phyloP scores from a whole-genome alignment of 2,797 vertebrate genomes.

The Echiichthys vipera region DNA sequence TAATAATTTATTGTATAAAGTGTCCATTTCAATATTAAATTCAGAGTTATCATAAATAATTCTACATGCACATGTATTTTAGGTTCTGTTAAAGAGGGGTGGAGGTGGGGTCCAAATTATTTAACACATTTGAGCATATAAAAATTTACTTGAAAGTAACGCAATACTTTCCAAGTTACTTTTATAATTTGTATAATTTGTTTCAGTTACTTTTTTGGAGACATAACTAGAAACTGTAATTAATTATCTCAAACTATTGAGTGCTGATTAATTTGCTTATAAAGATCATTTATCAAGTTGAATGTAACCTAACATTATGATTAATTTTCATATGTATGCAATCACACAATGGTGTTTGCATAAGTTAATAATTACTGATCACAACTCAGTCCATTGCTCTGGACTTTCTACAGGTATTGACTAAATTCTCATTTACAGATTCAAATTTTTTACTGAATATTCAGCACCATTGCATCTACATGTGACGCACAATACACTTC shows the following conservation, averaged over 20 bases:
- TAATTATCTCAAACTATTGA: constrained; percentile 27
- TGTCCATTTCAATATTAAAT: too few relatives aligned
- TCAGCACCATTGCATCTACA: neutral
- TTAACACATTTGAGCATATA: too few relatives aligned
- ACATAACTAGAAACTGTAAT: too few relatives aligned
- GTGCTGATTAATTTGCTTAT: constrained; percentile 27
- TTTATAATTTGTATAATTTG: too few relatives aligned
- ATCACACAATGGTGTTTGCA: neutral
- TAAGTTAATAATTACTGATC: neutral
- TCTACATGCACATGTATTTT: too few relatives aligned
- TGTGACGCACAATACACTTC: constrained; percentile 21
- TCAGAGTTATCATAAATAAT: too few relatives aligned
- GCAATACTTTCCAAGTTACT: too few relatives aligned
- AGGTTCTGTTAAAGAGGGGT: too few relatives aligned
- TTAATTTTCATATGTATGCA: neutral
- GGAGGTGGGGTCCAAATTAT: too few relatives aligned
- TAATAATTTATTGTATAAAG: too few relatives aligned
- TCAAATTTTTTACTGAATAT: neutral
- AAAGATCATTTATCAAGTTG: constrained; percentile 16
- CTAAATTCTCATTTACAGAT: neutral
- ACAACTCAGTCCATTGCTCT: neutral
- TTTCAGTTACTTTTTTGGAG: too few relatives aligned
- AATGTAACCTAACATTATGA: neutral
- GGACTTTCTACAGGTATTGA: neutral
- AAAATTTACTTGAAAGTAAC: too few relatives aligned